Conservation (phyloP, 1,140 invertebrate genomes). For the Drosophila ercepeae region DNA sequence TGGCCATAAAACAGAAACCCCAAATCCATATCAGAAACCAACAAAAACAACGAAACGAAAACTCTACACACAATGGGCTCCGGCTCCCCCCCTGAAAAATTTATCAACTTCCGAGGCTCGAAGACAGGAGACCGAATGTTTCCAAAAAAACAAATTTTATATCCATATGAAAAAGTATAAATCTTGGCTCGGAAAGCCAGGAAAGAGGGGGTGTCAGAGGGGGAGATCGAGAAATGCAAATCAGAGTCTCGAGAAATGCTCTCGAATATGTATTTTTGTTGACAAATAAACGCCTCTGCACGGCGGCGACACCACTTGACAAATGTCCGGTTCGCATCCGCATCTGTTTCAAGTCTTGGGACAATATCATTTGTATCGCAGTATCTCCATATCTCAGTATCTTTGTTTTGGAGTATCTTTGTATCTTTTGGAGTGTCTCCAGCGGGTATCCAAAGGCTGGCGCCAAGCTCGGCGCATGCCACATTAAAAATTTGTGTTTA, state of each 20-base stretch:
- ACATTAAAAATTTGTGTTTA: constrained; percentile 65
- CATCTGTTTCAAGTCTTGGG: constrained; percentile 1
- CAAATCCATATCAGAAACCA: neutral
- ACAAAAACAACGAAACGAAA: constrained; percentile 33
- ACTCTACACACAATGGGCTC: constrained; percentile 28
- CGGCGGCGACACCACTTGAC: constrained; percentile 57
- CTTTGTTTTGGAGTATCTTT: neutral
- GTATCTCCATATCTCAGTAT: constrained; percentile 14
- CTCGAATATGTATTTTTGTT: constrained; percentile 63
- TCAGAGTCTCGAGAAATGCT: constrained; percentile 64
- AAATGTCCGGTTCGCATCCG: constrained; percentile 69
- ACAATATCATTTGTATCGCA: constrained; percentile 7
- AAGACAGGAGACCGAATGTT: neutral
- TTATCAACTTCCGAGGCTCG: constrained; percentile 65
- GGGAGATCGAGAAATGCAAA: constrained; percentile 61
- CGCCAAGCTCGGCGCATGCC: constrained; percentile 72
- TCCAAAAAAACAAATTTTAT: constrained; percentile 29
- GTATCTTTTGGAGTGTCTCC: constrained; percentile 13
- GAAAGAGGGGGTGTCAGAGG: too few species aligned
- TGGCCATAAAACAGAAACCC: constrained; percentile 37
- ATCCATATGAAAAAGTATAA: constrained; percentile 52
- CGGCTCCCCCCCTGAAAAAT: too few species aligned
- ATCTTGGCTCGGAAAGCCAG: constrained; percentile 51
- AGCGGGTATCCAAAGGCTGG: constrained; percentile 24
- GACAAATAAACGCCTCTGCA: constrained; percentile 80